phyloP scores from a whole-genome alignment of 2,888 invertebrate species.

The Mactromeris polynyma region DNA sequence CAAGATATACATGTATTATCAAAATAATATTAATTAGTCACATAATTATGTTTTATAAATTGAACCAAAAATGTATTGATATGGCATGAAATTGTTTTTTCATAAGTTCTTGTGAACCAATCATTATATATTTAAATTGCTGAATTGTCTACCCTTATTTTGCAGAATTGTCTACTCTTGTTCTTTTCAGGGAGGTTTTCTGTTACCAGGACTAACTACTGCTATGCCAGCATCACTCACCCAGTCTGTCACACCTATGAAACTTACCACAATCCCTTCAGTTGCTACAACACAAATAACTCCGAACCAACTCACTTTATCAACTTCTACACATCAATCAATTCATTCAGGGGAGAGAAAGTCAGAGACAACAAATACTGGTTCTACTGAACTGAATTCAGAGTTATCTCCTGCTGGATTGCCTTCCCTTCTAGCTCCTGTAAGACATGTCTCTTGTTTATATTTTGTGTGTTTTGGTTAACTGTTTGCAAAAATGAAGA shows the following conservation, averaged over 20 bases:
- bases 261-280: slow-evolving; percentile 22
- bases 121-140: no score
- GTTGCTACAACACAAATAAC: slow-evolving; percentile 8
- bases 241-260: slow-evolving; percentile 52
- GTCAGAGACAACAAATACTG: slow-evolving; percentile 21
- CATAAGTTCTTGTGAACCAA: no score
- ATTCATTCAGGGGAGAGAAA: slow-evolving; percentile 11
- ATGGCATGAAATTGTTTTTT: no score
- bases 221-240: slow-evolving; percentile 40
- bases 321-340: slow-evolving; percentile 35
- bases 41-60: no score
- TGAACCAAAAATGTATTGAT: no score
- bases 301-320: slow-evolving; percentile 12
- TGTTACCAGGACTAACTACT: slow-evolving; percentile 58
- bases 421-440: slow-evolving; percentile 37
- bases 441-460: not conserved
- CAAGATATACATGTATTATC: no score
- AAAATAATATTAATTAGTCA: no score
- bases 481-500: no score
- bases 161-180: no score
- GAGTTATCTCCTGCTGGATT: slow-evolving; percentile 34
- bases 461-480: not conserved
- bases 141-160: no score
- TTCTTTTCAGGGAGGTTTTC: slow-evolving; percentile 58
- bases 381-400: slow-evolving; percentile 5